Base-by-base conservation (phyloP, 2,113 vertebrate genomes). In the Campylorhamphus procurvoides region DNA sequence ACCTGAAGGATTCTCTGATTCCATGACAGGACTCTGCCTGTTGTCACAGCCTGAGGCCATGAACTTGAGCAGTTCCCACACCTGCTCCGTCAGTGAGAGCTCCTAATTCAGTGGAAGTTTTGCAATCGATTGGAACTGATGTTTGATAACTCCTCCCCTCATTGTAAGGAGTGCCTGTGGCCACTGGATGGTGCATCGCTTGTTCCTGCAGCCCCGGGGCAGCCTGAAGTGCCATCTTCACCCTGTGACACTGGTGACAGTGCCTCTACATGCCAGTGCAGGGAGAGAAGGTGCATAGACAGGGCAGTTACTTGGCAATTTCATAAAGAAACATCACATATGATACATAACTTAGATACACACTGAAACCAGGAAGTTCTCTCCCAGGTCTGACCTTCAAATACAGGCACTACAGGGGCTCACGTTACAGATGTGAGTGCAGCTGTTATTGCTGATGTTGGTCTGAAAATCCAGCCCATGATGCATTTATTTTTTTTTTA, bases 151-250 rank as follows among this genome's bases (percentile, higher is more conserved):
- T 40, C 47, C n/a, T 46, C 46, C 28, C 13, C 13, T 1, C 9
- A 2, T 20, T 56, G 73, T 72, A 71, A 50, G 24, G 12, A 4
- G 37, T 19, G 46, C 1, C 0, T 62, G 71, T 52, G 52, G 53
- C 91, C 94, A 80, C 74, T 37, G 83, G 58, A 93, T 87, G 87
- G 91, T 80, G 91, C 78, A 28, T 66, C 15, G 2, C 47, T 35
- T n/a, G 69, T 14, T 95, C 50, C 56, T 67, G 78, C 68, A 72
- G 68, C 68, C 47, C 67, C 6, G 12, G 55, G 37, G 42, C 73
- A 74, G 13, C 16, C 31, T 6, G 5, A 80, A 25, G 7, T 20
- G 16, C 69, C 20, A 13, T 2, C 5, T 24, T 12, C n/a, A 9
- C 31, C 22, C 0, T 16, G 4, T 1, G 42, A 10, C 13, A 1